A percentile compares a stretch with the other conserved stretches of the same genome.
These are phyloP conservation scores for Antheraea pernyi DNA, from an alignment of 1,140 invertebrate genomes.

Conservation along the genomic window DNA sequence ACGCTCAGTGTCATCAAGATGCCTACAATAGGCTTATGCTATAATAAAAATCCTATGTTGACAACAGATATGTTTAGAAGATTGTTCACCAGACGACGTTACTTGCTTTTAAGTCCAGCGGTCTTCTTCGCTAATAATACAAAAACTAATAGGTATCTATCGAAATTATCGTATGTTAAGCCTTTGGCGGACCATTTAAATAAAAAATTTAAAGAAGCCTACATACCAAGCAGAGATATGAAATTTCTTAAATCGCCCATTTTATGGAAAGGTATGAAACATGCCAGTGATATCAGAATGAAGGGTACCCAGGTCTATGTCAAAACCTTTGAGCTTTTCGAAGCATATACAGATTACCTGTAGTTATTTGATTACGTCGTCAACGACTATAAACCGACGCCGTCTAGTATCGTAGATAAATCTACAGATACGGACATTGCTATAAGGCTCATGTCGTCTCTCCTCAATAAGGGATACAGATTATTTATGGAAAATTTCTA, in stretches of 20 bases:
- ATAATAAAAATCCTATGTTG: constrained; percentile 17
- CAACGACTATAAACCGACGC: too few relatives aligned
- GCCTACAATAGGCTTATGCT: constrained; percentile 28
- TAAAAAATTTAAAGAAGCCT: background rate
- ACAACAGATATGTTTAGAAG: constrained; percentile 22
- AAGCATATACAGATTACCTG: too few relatives aligned
- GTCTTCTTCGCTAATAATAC: constrained; percentile 25
- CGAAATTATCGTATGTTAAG: constrained; percentile 33
- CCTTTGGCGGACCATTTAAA: constrained; percentile 35
- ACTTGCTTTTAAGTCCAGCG: constrained; percentile 21
- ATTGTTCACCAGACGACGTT: constrained; percentile 12
- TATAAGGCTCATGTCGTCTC: too few relatives aligned
- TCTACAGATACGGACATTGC: too few relatives aligned
- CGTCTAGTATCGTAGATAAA: too few relatives aligned
- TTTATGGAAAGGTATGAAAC: constrained; percentile 22
- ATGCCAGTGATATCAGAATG: too few relatives aligned
- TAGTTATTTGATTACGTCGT: too few relatives aligned
- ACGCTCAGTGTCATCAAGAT: constrained; percentile 26
- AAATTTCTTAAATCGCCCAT: constrained; percentile 25
- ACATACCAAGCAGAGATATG: constrained; percentile 25
- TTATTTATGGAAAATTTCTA: background rate
- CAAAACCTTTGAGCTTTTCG: too few relatives aligned
- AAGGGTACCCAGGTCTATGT: too few relatives aligned
- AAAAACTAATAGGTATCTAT: background rate
- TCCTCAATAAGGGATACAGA: too few relatives aligned